Base-by-base conservation (phyloP, 1,140 invertebrate species). In the Sitophilus oryzae region DNA sequence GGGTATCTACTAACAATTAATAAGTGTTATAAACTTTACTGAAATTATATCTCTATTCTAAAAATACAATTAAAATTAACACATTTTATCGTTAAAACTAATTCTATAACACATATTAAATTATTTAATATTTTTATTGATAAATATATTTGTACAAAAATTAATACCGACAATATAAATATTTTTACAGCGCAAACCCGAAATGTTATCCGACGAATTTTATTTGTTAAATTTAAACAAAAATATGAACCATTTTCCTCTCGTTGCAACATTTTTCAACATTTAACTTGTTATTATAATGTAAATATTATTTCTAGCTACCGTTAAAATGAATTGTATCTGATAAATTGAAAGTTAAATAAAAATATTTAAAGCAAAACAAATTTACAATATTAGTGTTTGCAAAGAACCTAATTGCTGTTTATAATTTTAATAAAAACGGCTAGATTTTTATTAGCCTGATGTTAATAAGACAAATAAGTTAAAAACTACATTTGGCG, bases 291-390 rank as follows among this genome's bases (percentile, higher is more conserved):
- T 52, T 57, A 52, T 52, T 51, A 56, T 50, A 34, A 14, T n/a
- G 45, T 54, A 52, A 58, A 58, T 58, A 58, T 58, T 58, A 48
- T 52, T 49, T 43, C 45, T 45, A 20, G 48, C 55, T 57, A 15
- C 45, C 41, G 56, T 41, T 41, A 30, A 52, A 58, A 53, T 38
- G 23, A 58, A 58, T 53, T 58, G 51, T 58, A 53, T 52, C 40
- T 53, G 56, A 58, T 58, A 58, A 58, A 58, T 53, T 58, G 56
- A 58, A 58, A 58, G 56, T 58, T 49, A 58, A 58, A 58, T 58
- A 58, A 58, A 58, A 58, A 58, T 53, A 53, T 58, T 58, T 58
- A 37, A 54, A 44, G 43, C 50, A 44, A 45, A 46, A 58, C 42
- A 52, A 47, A 58, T 58, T 58, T 46, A 58, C 49, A 38, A 47